Conservation (phyloP, 2,797 vertebrate species). For the Halcyon badia region DNA sequence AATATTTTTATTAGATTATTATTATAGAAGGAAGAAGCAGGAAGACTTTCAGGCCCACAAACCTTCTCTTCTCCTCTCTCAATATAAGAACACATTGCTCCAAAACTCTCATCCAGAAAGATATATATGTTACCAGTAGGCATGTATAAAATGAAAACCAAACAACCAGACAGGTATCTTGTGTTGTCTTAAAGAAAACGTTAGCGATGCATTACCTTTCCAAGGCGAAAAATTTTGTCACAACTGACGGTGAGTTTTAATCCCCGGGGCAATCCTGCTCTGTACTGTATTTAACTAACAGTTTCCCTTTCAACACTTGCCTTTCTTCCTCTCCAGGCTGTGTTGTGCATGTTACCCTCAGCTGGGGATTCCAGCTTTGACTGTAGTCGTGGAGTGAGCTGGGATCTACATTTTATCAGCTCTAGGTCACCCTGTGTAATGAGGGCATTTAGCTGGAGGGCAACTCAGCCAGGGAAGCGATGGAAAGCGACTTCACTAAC, state of each 20-base stretch:
- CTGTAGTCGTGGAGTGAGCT: background rate
- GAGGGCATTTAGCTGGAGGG: constrained; percentile 44
- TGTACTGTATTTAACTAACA: background rate
- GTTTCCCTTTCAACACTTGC: background rate
- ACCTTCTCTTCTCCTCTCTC: background rate
- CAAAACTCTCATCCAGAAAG: background rate
- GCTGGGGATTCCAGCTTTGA: constrained; percentile 16
- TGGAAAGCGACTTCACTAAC: background rate
- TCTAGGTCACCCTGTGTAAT: constrained; percentile 37
- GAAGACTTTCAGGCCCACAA: background rate
- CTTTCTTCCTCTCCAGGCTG: background rate
- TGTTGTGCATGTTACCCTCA: background rate
- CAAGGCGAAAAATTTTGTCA: background rate
- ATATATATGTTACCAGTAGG: background rate
- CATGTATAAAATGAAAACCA: background rate
- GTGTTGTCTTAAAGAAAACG: background rate
- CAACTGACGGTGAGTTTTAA: background rate
- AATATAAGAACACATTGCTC: background rate
- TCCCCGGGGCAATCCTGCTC: background rate
- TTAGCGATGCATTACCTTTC: background rate
- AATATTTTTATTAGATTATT: background rate
- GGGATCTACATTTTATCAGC: constrained; percentile 39
- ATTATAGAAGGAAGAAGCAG: background rate
- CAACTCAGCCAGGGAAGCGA: background rate
- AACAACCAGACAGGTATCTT: background rate